Percentiles rank a stretch among this genome's conserved stretches.
Conservation (phyloP, 2,797 vertebrate genomes). For the Chloroceryle inda region DNA sequence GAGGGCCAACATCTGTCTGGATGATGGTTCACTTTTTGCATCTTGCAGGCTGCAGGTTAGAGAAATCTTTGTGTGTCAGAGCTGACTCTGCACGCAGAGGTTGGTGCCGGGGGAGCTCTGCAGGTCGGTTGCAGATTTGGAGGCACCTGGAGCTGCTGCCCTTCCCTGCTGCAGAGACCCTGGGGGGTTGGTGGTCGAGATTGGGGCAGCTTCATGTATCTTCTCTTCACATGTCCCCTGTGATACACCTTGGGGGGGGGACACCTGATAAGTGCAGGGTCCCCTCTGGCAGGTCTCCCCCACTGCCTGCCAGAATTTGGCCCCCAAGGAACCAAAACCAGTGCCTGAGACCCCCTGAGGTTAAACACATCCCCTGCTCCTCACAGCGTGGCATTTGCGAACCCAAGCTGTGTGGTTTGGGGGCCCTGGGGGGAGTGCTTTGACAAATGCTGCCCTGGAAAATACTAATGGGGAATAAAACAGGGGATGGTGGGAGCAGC, state of each 20-base stretch:
- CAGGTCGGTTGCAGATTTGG: no score
- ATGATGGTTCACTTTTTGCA: neutral
- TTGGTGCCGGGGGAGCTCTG: fast-evolving
- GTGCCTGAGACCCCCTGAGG: neutral
- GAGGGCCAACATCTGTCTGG: fast-evolving
- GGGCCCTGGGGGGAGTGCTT: neutral
- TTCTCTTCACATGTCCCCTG: neutral
- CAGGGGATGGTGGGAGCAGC: neutral
- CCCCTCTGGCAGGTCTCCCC: neutral
- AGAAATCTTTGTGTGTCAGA: neutral
- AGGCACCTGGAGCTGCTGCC: neutral
- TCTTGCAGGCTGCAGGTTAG: neutral
- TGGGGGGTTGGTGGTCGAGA: fast-evolving
- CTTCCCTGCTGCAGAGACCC: fast-evolving
- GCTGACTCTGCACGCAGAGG: neutral
- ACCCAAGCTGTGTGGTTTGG: neutral
- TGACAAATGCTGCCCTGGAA: neutral
- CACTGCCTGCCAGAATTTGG: neutral
- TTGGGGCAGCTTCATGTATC: neutral
- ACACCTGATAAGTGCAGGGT: neutral
- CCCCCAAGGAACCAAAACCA: neutral
- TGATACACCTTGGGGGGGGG: no score
- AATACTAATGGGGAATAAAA: neutral
- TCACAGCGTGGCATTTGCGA: fast-evolving
- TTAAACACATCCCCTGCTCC: neutral